phyloP scores from a whole-genome alignment of 1,140 invertebrate genomes.

The Diabrotica undecimpunctata region DNA sequence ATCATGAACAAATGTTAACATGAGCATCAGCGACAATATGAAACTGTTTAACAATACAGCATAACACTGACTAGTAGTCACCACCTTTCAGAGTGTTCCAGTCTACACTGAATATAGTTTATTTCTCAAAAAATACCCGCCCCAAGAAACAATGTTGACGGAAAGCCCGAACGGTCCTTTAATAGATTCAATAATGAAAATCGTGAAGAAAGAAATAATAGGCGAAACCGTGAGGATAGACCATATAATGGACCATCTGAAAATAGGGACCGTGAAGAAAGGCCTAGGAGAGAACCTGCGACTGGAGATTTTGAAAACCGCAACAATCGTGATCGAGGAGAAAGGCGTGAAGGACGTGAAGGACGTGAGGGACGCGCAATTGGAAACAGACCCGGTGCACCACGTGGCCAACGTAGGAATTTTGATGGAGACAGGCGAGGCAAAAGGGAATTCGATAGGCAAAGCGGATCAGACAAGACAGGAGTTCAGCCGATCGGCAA shows the following conservation, averaged over 20 bases:
- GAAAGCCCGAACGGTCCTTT: slow-evolving; percentile 39
- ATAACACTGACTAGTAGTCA: slow-evolving; percentile 43
- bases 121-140: slow-evolving; percentile 40
- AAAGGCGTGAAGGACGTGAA: slow-evolving; percentile 51
- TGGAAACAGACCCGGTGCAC: slow-evolving; percentile 48
- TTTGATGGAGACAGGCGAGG: slow-evolving; percentile 66
- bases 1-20: slow-evolving; percentile 1
- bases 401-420: slow-evolving; percentile 49
- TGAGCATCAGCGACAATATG: slow-evolving; percentile 31
- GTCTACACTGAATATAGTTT: slow-evolving; percentile 32
- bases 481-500: slow-evolving; percentile 86
- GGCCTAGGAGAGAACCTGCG: slow-evolving; percentile 27
- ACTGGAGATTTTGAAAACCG: slow-evolving; percentile 34
- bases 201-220: slow-evolving; percentile 70
- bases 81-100: slow-evolving; percentile 25
- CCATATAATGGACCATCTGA: slow-evolving; percentile 44
- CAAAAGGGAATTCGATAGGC: slow-evolving; percentile 90
- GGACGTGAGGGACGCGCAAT: slow-evolving; percentile 61
- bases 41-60: slow-evolving; percentile 37
- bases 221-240: slow-evolving; percentile 67
- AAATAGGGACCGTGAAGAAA: slow-evolving; percentile 37
- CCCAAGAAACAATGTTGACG: slow-evolving; percentile 37
- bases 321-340: slow-evolving; percentile 42
- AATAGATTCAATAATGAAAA: slow-evolving; percentile 52
- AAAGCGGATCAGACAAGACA: slow-evolving; percentile 93